phyloP scores from a whole-genome alignment of 2,113 vertebrate genomes.

The Cyphomyrus plagiostoma region DNA sequence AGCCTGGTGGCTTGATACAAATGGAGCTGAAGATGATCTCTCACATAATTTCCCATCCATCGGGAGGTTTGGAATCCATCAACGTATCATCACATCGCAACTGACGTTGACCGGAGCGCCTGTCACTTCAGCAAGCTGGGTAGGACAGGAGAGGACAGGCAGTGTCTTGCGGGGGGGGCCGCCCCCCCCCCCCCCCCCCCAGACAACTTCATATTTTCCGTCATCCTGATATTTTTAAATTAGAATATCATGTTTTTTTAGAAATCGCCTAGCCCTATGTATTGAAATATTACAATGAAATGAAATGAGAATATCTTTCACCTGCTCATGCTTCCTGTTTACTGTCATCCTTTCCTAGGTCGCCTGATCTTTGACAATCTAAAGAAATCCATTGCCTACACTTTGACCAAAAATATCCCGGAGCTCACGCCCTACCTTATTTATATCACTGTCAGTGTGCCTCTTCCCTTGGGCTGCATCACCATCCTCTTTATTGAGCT shows the following conservation, averaged over 20 bases:
- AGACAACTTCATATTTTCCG: too few relatives aligned
- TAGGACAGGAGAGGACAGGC: slow-evolving; percentile 8
- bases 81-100: background rate
- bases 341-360: slow-evolving; percentile 44
- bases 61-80: background rate
- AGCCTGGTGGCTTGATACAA: background rate
- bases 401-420: slow-evolving; percentile 78
- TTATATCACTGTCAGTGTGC: slow-evolving; percentile 77
- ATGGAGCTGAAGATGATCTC: background rate
- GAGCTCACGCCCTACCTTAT: slow-evolving; percentile 77
- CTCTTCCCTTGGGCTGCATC: slow-evolving; percentile 76
- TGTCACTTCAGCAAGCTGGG: background rate
- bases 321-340: background rate
- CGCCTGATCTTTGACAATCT: slow-evolving; percentile 81
- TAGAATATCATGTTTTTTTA: too few relatives aligned
- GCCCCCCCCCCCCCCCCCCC: background rate
- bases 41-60: background rate
- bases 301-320: background rate
- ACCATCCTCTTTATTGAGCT: slow-evolving; percentile 84
- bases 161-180: background rate
- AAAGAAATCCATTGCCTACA: slow-evolving; percentile 82
- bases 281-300: background rate
- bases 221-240: too few relatives aligned
- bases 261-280: background rate
- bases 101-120: background rate